Conservation (phyloP, 1,140 invertebrate species). For the Potamilus streckersoni region DNA sequence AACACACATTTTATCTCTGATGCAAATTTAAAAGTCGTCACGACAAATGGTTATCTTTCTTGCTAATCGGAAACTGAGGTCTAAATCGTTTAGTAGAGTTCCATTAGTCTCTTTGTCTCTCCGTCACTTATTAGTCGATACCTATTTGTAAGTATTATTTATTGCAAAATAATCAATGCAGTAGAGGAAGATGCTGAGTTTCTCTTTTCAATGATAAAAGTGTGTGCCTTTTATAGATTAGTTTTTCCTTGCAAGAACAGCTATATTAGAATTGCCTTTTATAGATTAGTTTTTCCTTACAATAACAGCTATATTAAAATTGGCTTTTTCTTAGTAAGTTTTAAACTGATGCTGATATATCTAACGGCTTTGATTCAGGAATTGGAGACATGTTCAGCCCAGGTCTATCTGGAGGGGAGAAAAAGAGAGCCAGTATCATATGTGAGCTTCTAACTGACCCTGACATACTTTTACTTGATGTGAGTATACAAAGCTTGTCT, state of each 20-base stretch:
- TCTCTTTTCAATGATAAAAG: background rate
- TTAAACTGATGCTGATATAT: conserved; percentile 2
- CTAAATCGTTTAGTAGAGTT: background rate
- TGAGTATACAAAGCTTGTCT: conserved; percentile 70
- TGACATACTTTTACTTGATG: conserved; percentile 84
- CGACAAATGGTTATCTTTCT: too few relatives aligned
- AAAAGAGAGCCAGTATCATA: conserved; percentile 87
- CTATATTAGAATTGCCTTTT: background rate
- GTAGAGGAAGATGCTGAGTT: too few relatives aligned
- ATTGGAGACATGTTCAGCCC: conserved; percentile 84
- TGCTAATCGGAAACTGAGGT: too few relatives aligned
- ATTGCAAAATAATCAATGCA: too few relatives aligned
- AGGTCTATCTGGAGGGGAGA: conserved; percentile 87
- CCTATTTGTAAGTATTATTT: too few relatives aligned
- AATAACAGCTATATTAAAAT: background rate
- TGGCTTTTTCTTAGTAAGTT: background rate
- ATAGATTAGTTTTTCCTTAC: background rate
- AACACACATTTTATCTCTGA: background rate
- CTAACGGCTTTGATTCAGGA: conserved; percentile 66
- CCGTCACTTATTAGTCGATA: too few relatives aligned
- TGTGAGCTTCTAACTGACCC: conserved; percentile 89
- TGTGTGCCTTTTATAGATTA: background rate
- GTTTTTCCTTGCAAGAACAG: background rate
- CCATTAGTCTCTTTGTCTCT: background rate
- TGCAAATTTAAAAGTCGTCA: too few relatives aligned